These are phyloP conservation scores for Oscheius sp. DNA, from an alignment of 2,888 invertebrate species.

Conservation along the genomic window DNA sequence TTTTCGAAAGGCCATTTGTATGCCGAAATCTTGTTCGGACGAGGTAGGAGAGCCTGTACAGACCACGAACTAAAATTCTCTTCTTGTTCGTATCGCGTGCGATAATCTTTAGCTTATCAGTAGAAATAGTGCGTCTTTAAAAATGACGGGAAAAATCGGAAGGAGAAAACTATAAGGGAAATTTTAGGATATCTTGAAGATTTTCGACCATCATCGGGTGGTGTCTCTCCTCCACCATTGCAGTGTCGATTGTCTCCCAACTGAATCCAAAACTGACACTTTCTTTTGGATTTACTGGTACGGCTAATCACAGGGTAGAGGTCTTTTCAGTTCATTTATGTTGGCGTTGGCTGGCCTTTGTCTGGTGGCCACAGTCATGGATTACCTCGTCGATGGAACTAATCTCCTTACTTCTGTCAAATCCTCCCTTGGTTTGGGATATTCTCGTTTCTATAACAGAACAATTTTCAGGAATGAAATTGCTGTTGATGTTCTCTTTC, in stretches of 20 bases:
- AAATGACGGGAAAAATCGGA: background rate
- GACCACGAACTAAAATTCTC: background rate
- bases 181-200: slow-evolving; percentile 34
- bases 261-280: slow-evolving; percentile 27
- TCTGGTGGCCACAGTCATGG: slow-evolving; percentile 27
- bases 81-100: background rate
- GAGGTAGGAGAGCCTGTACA: slow-evolving; percentile 32
- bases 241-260: slow-evolving; percentile 26
- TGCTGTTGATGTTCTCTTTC: slow-evolving; percentile 45
- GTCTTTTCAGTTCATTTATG: slow-evolving; percentile 37
- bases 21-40: slow-evolving; percentile 38
- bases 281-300: slow-evolving; percentile 38
- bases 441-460: background rate
- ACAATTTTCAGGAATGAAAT: slow-evolving; percentile 36
- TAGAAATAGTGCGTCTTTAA: background rate
- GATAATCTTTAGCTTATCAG: slow-evolving; percentile 6
- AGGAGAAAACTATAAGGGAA: background rate
- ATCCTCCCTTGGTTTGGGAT: background rate
- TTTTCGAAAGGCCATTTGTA: slow-evolving; percentile 41
- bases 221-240: background rate
- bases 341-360: slow-evolving; percentile 6
- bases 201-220: background rate
- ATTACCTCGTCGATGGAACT: slow-evolving; percentile 38
- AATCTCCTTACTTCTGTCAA: slow-evolving; percentile 31
- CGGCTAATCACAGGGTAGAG: background rate